Evolutionary conservation across 2,797 vertebrate species (phyloP), one percentile per base, ranked within the genome.

Genomic region (Hemitrygon akajei): DNA sequence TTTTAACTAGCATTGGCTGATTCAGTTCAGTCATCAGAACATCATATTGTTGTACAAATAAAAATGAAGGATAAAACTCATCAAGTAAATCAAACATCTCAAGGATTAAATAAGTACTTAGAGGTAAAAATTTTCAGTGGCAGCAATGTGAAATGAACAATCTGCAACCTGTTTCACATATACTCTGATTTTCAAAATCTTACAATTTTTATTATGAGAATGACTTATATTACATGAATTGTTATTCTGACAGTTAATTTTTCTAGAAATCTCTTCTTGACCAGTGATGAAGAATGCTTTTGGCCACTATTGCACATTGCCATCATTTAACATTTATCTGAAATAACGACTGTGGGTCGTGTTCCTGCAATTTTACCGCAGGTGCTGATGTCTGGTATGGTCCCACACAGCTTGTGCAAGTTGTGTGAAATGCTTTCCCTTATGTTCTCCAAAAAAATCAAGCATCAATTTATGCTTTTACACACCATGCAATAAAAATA

Each of bases 1-100:
- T 95, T 96, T 97, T 94, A 96, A 47, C 73, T 60, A 97, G 95
- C 95, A 96, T 93, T 12, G 96, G 96, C 94, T 97, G 96, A 94
- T 94, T 95, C 40, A 96, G 94, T 94, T 97, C 96, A 66, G 94
- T 95, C 34, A 97, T 18, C 12, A 77, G 91, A 30, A 95, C 93
- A 94, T 95, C 94, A 58, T 97, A 97, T 93, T 96, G 96, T 96
- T 97, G 84, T 16, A 95, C 94, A 94, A 75, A 30, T 47, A 93
- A 95, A 95, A 84, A 93, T 16, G 18, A 37, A 93, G 63, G 76
- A 75, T 16, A 14, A 47, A 47, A 47, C 47, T 11, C 75, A 92
- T 75, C 12, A 73, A 93, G 20, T 18, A 73, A 47, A 47, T 47
- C 4, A 73, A 92, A 14, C 30, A 73, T 63, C 27, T 40, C 37